Evolutionary conservation across 2,113 vertebrate genomes (phyloP).

Genomic region (Actenoides hombroni): DNA sequence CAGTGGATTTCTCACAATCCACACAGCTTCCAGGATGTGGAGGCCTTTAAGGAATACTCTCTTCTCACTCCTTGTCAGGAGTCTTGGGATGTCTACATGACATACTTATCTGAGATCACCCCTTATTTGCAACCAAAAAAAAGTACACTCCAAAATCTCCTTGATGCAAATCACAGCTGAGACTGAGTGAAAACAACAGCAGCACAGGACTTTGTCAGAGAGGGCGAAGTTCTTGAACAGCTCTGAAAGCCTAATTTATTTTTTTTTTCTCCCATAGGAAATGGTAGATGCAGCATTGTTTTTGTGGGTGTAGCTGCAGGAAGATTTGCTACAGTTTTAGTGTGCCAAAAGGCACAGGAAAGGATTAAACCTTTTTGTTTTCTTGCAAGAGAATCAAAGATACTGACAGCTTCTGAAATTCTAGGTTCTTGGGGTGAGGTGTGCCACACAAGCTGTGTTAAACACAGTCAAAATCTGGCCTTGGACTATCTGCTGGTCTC

Average conservation of each 20-base stretch:
- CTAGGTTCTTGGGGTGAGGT: not conserved
- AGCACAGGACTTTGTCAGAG: not conserved
- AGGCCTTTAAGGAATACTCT: not conserved
- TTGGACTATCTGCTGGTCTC: not conserved
- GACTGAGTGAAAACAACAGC: not conserved
- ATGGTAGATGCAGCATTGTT: conserved; percentile 11
- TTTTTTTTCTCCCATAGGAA: not conserved
- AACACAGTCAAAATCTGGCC: not conserved
- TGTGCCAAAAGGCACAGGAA: not conserved
- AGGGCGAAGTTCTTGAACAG: not conserved
- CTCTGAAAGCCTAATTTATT: not conserved
- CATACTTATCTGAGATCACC: not conserved
- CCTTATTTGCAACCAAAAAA: not conserved
- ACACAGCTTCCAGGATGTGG: not conserved
- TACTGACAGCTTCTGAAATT: not conserved
- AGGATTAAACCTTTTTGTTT: not conserved
- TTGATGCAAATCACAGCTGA: not conserved
- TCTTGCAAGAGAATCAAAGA: not conserved
- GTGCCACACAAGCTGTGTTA: not conserved
- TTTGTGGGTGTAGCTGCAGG: conserved; percentile 3
- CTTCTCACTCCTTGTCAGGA: not conserved
- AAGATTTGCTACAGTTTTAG: not conserved
- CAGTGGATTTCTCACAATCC: not conserved
- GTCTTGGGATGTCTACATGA: not conserved
- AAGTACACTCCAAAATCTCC: not conserved